Base-by-base conservation (phyloP, 2,797 vertebrate genomes). In the Thunnus albacares region DNA sequence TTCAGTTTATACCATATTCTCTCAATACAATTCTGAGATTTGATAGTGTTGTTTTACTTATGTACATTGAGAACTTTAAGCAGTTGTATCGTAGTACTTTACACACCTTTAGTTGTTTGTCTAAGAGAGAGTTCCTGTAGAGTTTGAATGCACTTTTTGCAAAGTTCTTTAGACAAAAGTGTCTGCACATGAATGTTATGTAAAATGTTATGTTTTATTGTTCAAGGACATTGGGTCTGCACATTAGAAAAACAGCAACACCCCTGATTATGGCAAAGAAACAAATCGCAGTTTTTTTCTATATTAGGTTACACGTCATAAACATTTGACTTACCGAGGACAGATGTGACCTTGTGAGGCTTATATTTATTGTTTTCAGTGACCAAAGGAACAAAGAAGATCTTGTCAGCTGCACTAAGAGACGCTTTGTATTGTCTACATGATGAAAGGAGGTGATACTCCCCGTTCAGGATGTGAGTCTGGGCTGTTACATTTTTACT, bases 381-480 rank as follows among this genome's bases (percentile, higher is more conserved):
- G 63, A 47, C 55, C 6, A 28, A 5, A 4, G 5, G 49, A 55
- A 64, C 35, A 69, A 71, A 72, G 28, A 53, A 26, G 11, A 28
- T 63, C 9, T 65, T 59, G 49, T 22, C 5, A 41, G 18, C 33
- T 24, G 26, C 22, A 0, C 30, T 59, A 47, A 38, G 20, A 26
- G 60, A 71, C 47, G 3, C 1, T 60, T 53, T 28, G 55, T 33
- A 45, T 74, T 33, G 41, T 71, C 24, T 24, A 26, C 68, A 49
- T 26, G 58, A 74, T 62, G 22, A 64, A 58, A 77, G 38, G 33
- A 70, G 28, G 47, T 49, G 38, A 68, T 63, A 33, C 60, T 6
- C 28, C 22, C 9, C 47, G 30, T 38, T 75, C 51, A 59, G 72
- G 75, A 71, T 71, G 63, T 68, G 66, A 64, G 70, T 70, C 28